A percentile compares a stretch with the other conserved stretches of the same genome.
Conservation (phyloP, 2,888 invertebrate species). For the Caenorhabditis sp. region DNA sequence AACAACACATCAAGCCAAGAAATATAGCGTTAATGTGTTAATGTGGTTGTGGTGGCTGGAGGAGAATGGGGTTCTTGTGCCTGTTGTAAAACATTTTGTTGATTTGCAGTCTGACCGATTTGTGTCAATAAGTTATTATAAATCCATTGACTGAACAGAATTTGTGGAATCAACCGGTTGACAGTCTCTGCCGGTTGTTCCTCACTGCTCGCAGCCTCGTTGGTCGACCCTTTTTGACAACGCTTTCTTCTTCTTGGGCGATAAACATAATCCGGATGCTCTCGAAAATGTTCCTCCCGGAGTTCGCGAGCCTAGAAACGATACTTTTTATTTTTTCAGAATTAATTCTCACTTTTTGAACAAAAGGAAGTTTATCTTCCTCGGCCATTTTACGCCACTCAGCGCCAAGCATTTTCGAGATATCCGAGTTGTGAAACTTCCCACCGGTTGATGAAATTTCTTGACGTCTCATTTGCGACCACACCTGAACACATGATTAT, state of each 20-base stretch:
- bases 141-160: background rate
- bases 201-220: background rate
- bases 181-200: background rate
- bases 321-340: background rate
- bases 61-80: background rate
- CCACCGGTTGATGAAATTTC: conserved; percentile 41
- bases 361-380: conserved; percentile 40
- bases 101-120: background rate
- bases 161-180: background rate
- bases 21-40: background rate
- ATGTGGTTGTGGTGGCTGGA: background rate
- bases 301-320: conserved; percentile 44
- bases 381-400: conserved; percentile 49
- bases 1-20: background rate
- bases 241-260: conserved; percentile 47
- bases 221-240: background rate
- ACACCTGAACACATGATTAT: too few relatives aligned
- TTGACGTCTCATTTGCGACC: conserved; percentile 50
- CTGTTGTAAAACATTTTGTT: background rate
- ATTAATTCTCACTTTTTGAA: conserved; percentile 38
- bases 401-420: conserved; percentile 46
- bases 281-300: conserved; percentile 45
- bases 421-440: conserved; percentile 47
- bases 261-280: conserved; percentile 53
- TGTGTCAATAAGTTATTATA: background rate